A percentile compares a stretch with the other conserved stretches of the same genome.
phyloP scores from a whole-genome alignment of 2,888 invertebrate genomes.

The Drosophila kambysellisi region DNA sequence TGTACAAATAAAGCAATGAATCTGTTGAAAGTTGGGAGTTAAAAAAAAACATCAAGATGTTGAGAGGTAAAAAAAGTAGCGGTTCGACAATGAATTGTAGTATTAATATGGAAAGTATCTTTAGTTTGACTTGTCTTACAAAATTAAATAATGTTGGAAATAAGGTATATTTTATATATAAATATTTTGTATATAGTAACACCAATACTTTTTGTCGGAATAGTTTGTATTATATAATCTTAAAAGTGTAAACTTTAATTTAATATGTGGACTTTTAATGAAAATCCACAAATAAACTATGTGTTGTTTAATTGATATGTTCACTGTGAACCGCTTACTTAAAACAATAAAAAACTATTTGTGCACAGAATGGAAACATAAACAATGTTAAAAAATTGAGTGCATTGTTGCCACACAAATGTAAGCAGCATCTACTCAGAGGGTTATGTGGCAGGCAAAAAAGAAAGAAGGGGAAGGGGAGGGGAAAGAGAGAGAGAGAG shows the following conservation, averaged over 20 bases:
- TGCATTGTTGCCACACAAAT: conserved; percentile 50
- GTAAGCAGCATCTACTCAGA: conserved; percentile 26
- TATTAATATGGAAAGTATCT: neutral
- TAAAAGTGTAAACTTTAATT: neutral
- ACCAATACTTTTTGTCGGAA: neutral
- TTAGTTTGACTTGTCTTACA: neutral
- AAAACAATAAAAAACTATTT: conserved; percentile 8
- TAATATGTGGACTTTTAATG: neutral
- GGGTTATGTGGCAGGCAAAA: conserved; percentile 1
- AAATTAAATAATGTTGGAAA: neutral
- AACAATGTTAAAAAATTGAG: conserved; percentile 15
- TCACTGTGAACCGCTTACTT: conserved; percentile 2
- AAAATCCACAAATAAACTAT: conserved; percentile 13
- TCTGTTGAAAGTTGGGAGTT: neutral
- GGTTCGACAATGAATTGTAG: neutral
- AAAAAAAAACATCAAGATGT: neutral
- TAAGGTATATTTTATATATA: neutral
- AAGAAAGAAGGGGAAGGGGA: conserved; percentile 1
- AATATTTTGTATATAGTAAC: neutral
- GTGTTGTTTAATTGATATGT: conserved; percentile 10
- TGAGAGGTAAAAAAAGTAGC: neutral
- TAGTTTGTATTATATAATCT: neutral
- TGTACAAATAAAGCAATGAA: neutral
- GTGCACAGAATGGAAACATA: conserved; percentile 8
- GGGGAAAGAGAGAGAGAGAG: neutral